Percentiles rank a stretch among this genome's conserved stretches.
Conservation (phyloP, 2,113 vertebrate genomes). For the Ammospiza caudacuta region DNA sequence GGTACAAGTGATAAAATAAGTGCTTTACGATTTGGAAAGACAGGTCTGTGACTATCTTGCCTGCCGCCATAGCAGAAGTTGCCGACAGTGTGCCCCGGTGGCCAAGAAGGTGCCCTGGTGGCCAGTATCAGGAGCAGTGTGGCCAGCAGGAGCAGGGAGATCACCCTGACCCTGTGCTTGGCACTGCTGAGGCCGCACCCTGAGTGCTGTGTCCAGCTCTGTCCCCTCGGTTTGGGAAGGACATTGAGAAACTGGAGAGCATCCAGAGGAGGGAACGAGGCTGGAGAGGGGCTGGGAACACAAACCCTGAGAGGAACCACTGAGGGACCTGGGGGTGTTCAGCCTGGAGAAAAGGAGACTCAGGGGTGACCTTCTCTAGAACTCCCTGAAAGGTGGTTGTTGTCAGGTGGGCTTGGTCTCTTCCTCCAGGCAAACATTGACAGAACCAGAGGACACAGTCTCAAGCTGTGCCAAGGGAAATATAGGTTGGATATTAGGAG, state of each 20-base stretch:
- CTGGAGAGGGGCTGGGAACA: no score
- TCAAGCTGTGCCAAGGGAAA: not conserved
- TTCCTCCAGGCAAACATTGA: no score
- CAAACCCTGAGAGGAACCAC: no score
- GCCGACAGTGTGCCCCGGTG: not conserved
- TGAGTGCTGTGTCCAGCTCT: not conserved
- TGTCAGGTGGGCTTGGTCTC: no score
- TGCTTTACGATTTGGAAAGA: not conserved
- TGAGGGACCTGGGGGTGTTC: no score
- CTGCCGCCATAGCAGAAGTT: not conserved
- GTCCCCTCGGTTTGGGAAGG: no score
- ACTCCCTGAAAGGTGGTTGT: no score
- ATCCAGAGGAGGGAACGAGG: no score
- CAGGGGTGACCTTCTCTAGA: no score
- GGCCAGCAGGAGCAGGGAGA: not conserved
- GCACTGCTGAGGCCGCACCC: not conserved
- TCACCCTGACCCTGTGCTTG: not conserved
- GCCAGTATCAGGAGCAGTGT: not conserved
- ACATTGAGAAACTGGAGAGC: no score
- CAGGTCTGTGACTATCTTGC: not conserved
- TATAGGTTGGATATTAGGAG: not conserved
- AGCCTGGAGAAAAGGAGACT: no score
- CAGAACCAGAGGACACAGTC: no score
- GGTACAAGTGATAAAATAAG: not conserved
- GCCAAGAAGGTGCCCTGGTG: not conserved